A percentile compares a stretch with the other conserved stretches of the same genome.
These are phyloP conservation scores for Lasius platythorax DNA, from an alignment of 2,888 invertebrate genomes.

Conservation along the genomic window DNA sequence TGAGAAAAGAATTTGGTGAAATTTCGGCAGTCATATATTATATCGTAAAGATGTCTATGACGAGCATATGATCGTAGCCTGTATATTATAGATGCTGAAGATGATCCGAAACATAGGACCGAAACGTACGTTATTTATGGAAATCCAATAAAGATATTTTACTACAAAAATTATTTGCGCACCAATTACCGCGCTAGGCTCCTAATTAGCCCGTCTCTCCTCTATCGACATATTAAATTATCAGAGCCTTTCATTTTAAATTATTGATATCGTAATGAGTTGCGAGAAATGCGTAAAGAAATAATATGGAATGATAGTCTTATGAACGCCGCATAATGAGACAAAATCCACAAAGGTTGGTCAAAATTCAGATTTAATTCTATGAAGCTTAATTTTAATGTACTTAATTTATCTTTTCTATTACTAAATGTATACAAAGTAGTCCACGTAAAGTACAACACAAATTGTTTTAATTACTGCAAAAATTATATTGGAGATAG, in stretches of 20 bases:
- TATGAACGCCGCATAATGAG: background rate
- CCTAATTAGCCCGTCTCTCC: too few relatives aligned
- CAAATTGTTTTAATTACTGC: background rate
- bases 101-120: too few relatives aligned
- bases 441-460: background rate
- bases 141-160: too few relatives aligned
- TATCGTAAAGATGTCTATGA: background rate
- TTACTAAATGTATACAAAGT: background rate
- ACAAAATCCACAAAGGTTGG: background rate
- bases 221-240: too few relatives aligned
- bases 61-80: too few relatives aligned
- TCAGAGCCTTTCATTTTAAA: too few relatives aligned
- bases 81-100: too few relatives aligned
- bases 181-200: too few relatives aligned
- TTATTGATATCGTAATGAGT: background rate
- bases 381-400: background rate
- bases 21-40: constrained; percentile 9
- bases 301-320: constrained; percentile 12
- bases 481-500: background rate
- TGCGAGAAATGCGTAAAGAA: background rate
- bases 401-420: background rate
- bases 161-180: too few relatives aligned
- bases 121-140: too few relatives aligned
- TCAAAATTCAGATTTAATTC: constrained; percentile 2
- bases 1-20: background rate